A percentile compares a stretch with the other conserved stretches of the same genome.
These are phyloP conservation scores for Sebastes iracundus DNA, from an alignment of 2,797 vertebrate genomes.

Conservation along the genomic window DNA sequence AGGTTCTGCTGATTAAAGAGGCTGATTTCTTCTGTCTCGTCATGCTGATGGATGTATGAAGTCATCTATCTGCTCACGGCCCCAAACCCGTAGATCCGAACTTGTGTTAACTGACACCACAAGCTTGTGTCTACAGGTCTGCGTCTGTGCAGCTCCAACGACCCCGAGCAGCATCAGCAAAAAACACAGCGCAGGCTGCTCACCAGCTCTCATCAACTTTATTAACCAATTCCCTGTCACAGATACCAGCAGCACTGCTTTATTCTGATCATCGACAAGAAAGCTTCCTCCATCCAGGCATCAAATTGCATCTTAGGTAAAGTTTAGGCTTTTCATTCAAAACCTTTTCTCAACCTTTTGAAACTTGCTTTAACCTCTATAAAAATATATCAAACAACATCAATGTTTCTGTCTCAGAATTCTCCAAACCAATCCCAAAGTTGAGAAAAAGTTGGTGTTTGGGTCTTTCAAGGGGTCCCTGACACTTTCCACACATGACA, in stretches of 20 bases:
- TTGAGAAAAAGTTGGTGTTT: not conserved
- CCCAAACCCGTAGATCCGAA: conserved; percentile 97
- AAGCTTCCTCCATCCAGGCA: not conserved
- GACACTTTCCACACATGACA: not conserved
- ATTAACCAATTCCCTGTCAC: conserved; percentile 32
- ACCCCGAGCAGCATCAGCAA: conserved; percentile 46
- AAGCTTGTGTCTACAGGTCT: conserved; percentile 96
- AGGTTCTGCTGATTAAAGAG: not conserved
- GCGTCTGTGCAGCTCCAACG: conserved; percentile 86
- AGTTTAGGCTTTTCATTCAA: not conserved
- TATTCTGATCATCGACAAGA: not conserved
- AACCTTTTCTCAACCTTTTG: not conserved
- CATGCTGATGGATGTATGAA: conserved; percentile 49
- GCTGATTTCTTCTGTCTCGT: not conserved
- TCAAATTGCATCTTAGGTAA: not conserved
- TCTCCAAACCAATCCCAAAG: not conserved
- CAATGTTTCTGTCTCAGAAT: not conserved
- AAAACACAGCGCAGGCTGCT: conserved; percentile 5
- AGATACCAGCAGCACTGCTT: not conserved
- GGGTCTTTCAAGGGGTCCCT: not conserved
- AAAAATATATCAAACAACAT: not conserved
- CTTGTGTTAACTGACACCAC: conserved; percentile 91
- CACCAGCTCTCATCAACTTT: not conserved
- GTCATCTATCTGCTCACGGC: conserved; percentile 81
- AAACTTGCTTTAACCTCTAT: not conserved